phyloP scores from a whole-genome alignment of 2,797 vertebrate genomes.

The Ambastaia sidthimunki region DNA sequence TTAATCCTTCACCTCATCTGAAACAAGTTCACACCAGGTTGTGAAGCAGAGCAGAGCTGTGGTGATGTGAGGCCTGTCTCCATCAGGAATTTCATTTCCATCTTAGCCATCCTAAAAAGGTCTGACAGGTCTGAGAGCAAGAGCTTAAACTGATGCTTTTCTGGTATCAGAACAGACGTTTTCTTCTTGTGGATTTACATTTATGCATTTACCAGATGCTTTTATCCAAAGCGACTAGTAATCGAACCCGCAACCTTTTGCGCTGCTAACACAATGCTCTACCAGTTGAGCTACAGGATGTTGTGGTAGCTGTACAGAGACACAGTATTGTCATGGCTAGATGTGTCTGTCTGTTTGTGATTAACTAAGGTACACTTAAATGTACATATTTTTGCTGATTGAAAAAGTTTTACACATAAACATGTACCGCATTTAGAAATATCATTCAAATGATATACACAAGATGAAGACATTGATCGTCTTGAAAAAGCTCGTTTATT shows the following conservation, averaged over 20 bases:
- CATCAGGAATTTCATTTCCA: slow-evolving; percentile 38
- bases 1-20: slow-evolving; percentile 70
- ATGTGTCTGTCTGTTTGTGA: neutral
- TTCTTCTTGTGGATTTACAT: neutral
- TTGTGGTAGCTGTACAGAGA: no score
- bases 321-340: neutral
- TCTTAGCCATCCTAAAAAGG: slow-evolving; percentile 35
- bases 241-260: no score
- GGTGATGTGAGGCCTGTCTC: slow-evolving; percentile 4
- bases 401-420: neutral
- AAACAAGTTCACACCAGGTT: slow-evolving; percentile 70
- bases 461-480: no score
- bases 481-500: no score
- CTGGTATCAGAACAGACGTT: slow-evolving; percentile 1
- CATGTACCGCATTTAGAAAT: no score
- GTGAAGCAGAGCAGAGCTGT: slow-evolving; percentile 45
- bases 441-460: no score
- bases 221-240: no score
- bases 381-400: neutral
- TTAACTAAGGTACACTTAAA: neutral
- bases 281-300: neutral
- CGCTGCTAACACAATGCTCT: no score
- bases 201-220: neutral
- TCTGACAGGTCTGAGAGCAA: slow-evolving; percentile 24
- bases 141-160: slow-evolving; percentile 3